Evolutionary conservation across 2,797 vertebrate species (phyloP).

Genomic region (Bovichtus variegatus): DNA sequence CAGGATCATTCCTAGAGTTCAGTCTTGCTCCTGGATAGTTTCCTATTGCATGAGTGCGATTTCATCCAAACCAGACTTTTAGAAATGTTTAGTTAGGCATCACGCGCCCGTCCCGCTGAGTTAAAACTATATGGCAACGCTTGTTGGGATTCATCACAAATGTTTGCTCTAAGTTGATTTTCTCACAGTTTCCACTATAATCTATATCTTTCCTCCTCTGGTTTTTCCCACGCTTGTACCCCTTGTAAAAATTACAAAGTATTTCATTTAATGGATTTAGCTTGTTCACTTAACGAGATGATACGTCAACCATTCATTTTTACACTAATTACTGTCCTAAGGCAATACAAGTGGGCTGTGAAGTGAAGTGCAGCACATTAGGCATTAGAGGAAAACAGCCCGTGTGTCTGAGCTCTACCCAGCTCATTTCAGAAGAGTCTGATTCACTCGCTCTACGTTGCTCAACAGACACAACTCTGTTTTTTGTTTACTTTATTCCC

Average conservation of each 20-base stretch:
- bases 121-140: conserved; percentile 35
- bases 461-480: conserved; percentile 10
- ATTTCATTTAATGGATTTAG: conserved; percentile 59
- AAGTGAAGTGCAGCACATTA: conserved; percentile 54
- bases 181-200: conserved; percentile 20
- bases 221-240: conserved; percentile 19
- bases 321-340: conserved; percentile 70
- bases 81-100: conserved; percentile 39
- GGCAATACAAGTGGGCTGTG: conserved; percentile 58
- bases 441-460: conserved; percentile 18
- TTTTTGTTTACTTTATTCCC: conserved; percentile 16
- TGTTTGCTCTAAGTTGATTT: conserved; percentile 40
- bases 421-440: conserved; percentile 19
- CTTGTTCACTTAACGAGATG: conserved; percentile 64
- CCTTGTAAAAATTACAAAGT: conserved; percentile 41
- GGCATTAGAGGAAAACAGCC: conserved; percentile 28
- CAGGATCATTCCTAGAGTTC: conserved; percentile 40
- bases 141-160: conserved; percentile 36
- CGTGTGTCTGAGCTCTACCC: conserved; percentile 39
- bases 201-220: conserved; percentile 28
- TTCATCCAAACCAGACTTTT: conserved; percentile 14
- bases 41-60: conserved; percentile 17
- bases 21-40: conserved; percentile 20
- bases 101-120: conserved; percentile 14
- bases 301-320: conserved; percentile 62